Percentiles rank a stretch among this genome's conserved stretches.
These are phyloP conservation scores for Scartelaos histophorus DNA, from an alignment of 2,113 vertebrate species.

Conservation along the genomic window DNA sequence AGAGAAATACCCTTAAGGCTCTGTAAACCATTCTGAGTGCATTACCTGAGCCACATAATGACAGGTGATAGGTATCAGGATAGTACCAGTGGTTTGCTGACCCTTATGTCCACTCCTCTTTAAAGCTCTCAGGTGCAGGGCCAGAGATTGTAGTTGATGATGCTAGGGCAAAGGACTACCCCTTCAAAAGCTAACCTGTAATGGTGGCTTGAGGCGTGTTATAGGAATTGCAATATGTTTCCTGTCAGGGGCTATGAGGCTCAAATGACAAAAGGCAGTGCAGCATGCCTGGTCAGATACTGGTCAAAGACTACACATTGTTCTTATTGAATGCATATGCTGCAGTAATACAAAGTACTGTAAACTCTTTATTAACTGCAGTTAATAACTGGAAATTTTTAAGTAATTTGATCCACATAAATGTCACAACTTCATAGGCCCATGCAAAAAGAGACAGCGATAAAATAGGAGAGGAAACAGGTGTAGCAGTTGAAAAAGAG, in stretches of 20 bases:
- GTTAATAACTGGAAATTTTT: not conserved
- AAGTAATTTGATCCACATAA: conserved; percentile 23
- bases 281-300: conserved; percentile 6
- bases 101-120: conserved; percentile 14
- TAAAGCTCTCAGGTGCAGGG: conserved; percentile 31
- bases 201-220: conserved; percentile 34
- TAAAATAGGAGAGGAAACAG: conserved; percentile 27
- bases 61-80: conserved; percentile 62
- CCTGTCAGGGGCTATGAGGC: conserved; percentile 20
- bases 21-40: conserved; percentile 36
- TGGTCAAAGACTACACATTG: not conserved
- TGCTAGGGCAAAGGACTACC: conserved; percentile 24
- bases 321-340: not conserved
- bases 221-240: conserved; percentile 35
- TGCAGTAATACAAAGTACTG: not conserved
- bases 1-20: conserved; percentile 51
- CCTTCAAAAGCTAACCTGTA: conserved; percentile 46
- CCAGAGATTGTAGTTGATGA: conserved; percentile 29
- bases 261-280: conserved; percentile 18
- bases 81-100: conserved; percentile 45
- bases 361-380: not conserved
- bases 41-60: conserved; percentile 55
- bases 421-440: conserved; percentile 23
- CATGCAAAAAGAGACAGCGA: conserved; percentile 17
- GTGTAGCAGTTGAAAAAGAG: conserved; percentile 26